phyloP scores from a whole-genome alignment of 2,888 invertebrate species.

The Polyommatus iphigenia region DNA sequence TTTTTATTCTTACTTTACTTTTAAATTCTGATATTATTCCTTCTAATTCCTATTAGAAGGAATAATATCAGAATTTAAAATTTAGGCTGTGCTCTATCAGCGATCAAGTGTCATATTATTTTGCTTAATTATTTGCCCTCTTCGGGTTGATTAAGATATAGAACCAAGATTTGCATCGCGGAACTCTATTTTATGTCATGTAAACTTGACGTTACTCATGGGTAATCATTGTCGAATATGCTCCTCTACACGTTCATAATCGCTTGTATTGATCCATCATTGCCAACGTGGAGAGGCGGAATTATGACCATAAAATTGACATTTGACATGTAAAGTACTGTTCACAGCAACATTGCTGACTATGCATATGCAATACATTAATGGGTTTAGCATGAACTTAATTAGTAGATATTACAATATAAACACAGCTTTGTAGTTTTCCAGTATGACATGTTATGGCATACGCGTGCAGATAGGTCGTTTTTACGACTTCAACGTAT shows the following conservation, averaged over 20 bases:
- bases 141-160: too few species aligned
- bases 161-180: too few species aligned
- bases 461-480: not conserved
- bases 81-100: too few species aligned
- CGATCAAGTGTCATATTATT: too few species aligned
- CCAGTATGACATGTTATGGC: conserved; percentile 1
- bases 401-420: not conserved
- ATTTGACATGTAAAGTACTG: not conserved
- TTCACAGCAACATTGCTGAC: not conserved
- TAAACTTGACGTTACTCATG: too few species aligned
- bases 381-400: not conserved
- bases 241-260: not conserved
- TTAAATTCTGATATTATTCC: too few species aligned
- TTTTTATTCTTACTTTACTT: too few species aligned
- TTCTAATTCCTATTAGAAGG: too few species aligned
- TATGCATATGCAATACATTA: not conserved
- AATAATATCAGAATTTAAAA: too few species aligned
- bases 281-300: not conserved
- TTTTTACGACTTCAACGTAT: not conserved
- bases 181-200: too few species aligned
- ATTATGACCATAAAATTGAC: not conserved
- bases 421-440: conserved; percentile 2
- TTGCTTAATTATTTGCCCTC: too few species aligned
- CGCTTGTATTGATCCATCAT: not conserved
- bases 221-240: not conserved